A percentile compares a stretch with the other conserved stretches of the same genome.
phyloP scores from a whole-genome alignment of 2,888 invertebrate genomes.

The Sesia bembeciformis region DNA sequence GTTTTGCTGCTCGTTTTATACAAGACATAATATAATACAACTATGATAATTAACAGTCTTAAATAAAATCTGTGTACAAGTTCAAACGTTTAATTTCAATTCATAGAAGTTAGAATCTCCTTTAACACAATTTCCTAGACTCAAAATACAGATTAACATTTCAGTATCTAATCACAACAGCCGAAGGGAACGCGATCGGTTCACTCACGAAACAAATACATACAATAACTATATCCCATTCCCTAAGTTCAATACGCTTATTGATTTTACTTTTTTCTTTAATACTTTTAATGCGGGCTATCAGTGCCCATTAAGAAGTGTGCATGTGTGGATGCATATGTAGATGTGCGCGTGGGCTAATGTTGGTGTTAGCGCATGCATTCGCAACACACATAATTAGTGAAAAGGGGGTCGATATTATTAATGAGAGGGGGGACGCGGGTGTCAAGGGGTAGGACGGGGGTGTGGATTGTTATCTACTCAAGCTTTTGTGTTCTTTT shows the following conservation, averaged over 20 bases:
- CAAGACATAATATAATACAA: too few species aligned
- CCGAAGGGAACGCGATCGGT: slow-evolving; percentile 44
- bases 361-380: slow-evolving; percentile 33
- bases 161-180: slow-evolving; percentile 52
- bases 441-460: slow-evolving; percentile 25
- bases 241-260: slow-evolving; percentile 40
- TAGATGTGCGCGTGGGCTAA: slow-evolving; percentile 4
- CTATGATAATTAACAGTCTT: too few species aligned
- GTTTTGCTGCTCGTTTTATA: too few species aligned
- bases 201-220: slow-evolving; percentile 44
- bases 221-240: slow-evolving; percentile 52
- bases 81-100: slow-evolving; percentile 21
- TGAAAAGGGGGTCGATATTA: slow-evolving; percentile 68
- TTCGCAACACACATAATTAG: slow-evolving; percentile 74
- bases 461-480: slow-evolving; percentile 62
- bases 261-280: slow-evolving; percentile 47
- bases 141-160: slow-evolving; percentile 57
- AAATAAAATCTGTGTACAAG: too few species aligned
- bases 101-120: slow-evolving; percentile 38
- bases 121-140: slow-evolving; percentile 48
- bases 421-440: slow-evolving; percentile 64
- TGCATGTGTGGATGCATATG: slow-evolving; percentile 18
- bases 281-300: slow-evolving; percentile 57
- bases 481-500: slow-evolving; percentile 71
- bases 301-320: slow-evolving; percentile 36